phyloP scores from a whole-genome alignment of 2,797 vertebrate species.

The Cyclura pinguis region DNA sequence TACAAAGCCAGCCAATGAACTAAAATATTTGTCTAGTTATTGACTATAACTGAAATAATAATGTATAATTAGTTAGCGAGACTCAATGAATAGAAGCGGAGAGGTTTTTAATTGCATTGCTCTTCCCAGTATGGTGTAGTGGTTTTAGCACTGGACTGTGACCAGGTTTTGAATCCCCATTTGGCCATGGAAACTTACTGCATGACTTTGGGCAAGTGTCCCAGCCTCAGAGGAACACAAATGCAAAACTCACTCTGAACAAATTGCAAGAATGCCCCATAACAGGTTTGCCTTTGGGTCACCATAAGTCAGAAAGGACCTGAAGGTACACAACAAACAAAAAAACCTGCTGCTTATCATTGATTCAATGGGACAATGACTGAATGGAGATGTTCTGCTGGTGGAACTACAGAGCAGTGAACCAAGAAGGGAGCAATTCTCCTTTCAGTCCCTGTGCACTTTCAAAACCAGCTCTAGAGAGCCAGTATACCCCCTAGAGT shows the following conservation, averaged over 20 bases:
- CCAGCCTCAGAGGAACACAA: no score
- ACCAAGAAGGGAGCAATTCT: neutral
- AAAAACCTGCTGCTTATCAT: neutral
- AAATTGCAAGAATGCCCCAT: no score
- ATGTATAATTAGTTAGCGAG: conserved; percentile 15
- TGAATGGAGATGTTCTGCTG: neutral
- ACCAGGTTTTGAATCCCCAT: no score
- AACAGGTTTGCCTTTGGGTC: no score
- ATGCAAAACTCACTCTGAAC: no score
- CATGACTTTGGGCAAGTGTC: no score
- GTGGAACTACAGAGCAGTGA: neutral
- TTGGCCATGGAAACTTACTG: no score
- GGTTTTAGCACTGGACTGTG: no score
- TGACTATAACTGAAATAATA: conserved; percentile 17
- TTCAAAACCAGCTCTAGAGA: neutral
- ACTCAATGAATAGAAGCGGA: conserved; percentile 37
- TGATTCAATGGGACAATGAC: neutral
- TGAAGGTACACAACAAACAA: no score
- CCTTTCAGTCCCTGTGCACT: neutral
- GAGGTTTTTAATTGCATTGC: neutral
- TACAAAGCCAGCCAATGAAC: neutral
- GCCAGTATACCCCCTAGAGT: neutral
- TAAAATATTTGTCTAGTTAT: conserved; percentile 46
- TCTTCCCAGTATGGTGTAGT: neutral
- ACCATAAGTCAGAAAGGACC: no score